Evolutionary conservation across 2,113 vertebrate genomes (phyloP), one percentile per base, ranked within the genome.

Genomic region (Dolichallabes microphthalmus): DNA sequence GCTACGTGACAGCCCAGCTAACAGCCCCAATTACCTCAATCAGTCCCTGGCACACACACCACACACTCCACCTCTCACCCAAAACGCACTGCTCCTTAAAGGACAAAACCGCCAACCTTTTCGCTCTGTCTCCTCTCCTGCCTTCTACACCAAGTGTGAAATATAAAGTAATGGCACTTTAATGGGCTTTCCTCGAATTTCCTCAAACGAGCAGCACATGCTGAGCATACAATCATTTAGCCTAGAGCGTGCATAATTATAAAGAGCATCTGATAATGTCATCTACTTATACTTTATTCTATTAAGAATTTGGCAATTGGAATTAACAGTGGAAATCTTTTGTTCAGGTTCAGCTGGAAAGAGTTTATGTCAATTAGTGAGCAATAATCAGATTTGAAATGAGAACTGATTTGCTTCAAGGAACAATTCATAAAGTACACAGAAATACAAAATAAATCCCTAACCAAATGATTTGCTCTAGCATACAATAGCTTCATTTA

Each of bases 11-110:
- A 93, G 92, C 90, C 87, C 77, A 88, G 88, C 82, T 91, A 91
- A 93, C 93, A 94, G 92, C 88, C 88, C 89, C 93, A 94, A 93
- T 95, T 94, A 94, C 87, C 86, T 88, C 91, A 91, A 84, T 91
- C 89, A 89, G 79, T 89, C 83, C 88, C 90, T 57, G 22, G 63
- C 71, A 50, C 68, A 61, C 45, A 64, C 71, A n/a, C 63, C 80
- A 83, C 78, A 60, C 66, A 71, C 82, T 66, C 82, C 6, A 9
- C 82, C 85, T 83, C 78, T 53, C 45, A 7, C 30, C 66, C 83
- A 61, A 88, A 81, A 82, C 85, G 81, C 76, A 79, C 45, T 75
- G 86, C 60, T 63, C 61, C 83, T 91, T 91, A 92, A 93, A 92
- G 89, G 90, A 90, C 90, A 91, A 57, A 89, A 80, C 78, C 64